Conservation (phyloP, 2,797 vertebrate genomes). For the Pelobates cultripes region DNA sequence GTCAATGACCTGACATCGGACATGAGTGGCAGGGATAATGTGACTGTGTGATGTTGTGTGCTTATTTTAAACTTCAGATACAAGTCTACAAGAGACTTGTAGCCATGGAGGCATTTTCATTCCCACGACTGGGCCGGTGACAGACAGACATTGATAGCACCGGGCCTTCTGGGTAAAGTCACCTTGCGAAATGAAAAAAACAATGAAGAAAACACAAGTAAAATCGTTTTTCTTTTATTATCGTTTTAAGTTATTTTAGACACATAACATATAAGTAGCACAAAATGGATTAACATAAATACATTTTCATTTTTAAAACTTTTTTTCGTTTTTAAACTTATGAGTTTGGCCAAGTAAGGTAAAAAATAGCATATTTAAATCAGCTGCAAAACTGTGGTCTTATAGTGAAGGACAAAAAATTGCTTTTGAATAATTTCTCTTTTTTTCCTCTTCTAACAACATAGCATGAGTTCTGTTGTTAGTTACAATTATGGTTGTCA, state of each 20-base stretch:
- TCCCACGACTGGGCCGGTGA: not conserved
- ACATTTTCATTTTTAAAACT: not conserved
- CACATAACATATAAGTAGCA: not conserved
- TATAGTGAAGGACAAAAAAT: too few relatives aligned
- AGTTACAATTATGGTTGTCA: too few relatives aligned
- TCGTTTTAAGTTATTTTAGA: not conserved
- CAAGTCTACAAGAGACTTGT: not conserved
- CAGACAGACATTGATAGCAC: not conserved
- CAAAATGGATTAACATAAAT: slow-evolving; percentile 1
- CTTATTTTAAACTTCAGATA: slow-evolving; percentile 4
- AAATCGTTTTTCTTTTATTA: not conserved
- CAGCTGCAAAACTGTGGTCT: too few relatives aligned
- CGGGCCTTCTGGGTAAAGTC: not conserved
- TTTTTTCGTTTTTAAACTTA: too few relatives aligned
- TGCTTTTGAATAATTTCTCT: too few relatives aligned
- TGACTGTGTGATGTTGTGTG: not conserved
- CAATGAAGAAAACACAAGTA: not conserved
- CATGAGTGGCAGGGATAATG: not conserved
- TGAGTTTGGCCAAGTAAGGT: too few relatives aligned
- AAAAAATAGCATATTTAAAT: too few relatives aligned
- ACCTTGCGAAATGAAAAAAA: not conserved
- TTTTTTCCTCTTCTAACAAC: too few relatives aligned
- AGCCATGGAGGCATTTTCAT: not conserved
- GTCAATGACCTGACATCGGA: not conserved
- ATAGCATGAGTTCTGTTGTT: too few relatives aligned